phyloP scores from a whole-genome alignment of 2,113 vertebrate genomes.

The Paedocypris sp. region DNA sequence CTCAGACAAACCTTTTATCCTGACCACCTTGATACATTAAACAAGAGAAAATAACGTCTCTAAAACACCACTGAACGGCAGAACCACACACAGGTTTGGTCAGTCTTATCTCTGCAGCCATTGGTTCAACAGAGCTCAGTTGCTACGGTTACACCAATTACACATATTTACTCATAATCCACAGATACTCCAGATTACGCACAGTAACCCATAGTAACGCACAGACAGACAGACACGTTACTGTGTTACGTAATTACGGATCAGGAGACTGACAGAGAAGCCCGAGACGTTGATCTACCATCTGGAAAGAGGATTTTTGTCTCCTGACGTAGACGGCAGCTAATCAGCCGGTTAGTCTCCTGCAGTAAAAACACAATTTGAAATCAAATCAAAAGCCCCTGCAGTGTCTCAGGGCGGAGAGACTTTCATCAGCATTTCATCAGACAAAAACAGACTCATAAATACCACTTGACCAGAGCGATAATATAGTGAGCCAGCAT shows the following conservation, averaged over 20 bases:
- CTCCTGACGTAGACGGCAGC: background rate
- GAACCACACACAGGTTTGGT: background rate
- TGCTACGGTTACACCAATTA: conserved; percentile 36
- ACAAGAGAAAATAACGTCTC: conserved; percentile 1
- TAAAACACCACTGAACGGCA: background rate
- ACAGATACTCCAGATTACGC: conserved; percentile 17
- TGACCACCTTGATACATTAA: background rate
- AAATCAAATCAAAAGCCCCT: background rate
- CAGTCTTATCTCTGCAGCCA: conserved; percentile 28
- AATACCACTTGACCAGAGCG: too few relatives aligned
- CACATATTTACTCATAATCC: conserved; percentile 19
- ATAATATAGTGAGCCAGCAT: too few relatives aligned
- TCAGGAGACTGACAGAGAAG: too few relatives aligned
- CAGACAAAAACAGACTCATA: too few relatives aligned
- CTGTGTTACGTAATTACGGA: conserved; percentile 13
- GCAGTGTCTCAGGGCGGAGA: background rate
- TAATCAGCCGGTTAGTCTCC: background rate
- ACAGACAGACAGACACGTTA: background rate
- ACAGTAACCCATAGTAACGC: conserved; percentile 24
- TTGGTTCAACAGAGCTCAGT: conserved; percentile 30
- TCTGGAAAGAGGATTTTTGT: background rate
- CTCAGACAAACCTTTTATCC: conserved; percentile 5
- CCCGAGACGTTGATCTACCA: background rate
- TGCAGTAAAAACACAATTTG: background rate
- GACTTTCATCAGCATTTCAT: background rate